Percentiles rank a stretch among this genome's conserved stretches.
phyloP scores from a whole-genome alignment of 1,140 invertebrate genomes.

The Caenorhabditis latens region DNA sequence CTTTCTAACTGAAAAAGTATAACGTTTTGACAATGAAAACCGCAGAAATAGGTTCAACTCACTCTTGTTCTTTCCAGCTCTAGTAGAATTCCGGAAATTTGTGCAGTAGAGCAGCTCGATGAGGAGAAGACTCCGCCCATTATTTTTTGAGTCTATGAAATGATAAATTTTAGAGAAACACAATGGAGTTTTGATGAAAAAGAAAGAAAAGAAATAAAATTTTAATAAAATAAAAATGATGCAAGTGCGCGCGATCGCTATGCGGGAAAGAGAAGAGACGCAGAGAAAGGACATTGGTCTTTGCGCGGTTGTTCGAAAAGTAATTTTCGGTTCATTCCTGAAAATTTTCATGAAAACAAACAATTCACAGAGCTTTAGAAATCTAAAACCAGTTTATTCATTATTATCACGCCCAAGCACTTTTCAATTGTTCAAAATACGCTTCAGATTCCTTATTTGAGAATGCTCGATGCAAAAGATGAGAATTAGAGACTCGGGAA shows the following conservation, averaged over 20 bases:
- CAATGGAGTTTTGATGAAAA: neutral
- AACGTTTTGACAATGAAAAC: neutral
- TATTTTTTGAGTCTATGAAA: neutral
- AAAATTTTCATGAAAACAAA: neutral
- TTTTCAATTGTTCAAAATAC: constrained; percentile 7
- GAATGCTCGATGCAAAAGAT: neutral
- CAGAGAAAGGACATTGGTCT: neutral
- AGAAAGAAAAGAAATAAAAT: neutral
- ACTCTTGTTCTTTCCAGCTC: constrained; percentile 51
- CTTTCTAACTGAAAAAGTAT: constrained; percentile 23
- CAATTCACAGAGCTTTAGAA: neutral
- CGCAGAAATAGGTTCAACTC: neutral
- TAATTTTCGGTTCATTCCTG: neutral
- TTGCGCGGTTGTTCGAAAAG: neutral
- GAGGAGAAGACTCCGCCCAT: constrained; percentile 42
- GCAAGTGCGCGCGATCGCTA: neutral
- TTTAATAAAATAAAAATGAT: neutral
- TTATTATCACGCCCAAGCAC: neutral
- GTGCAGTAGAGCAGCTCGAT: neutral
- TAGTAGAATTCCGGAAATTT: constrained; percentile 23
- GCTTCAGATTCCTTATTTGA: neutral
- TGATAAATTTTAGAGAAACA: neutral
- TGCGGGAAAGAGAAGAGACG: neutral
- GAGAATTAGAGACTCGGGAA: neutral
- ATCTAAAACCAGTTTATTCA: neutral